These are phyloP conservation scores for Centropus unirufus DNA, from an alignment of 2,113 vertebrate species.

Conservation along the genomic window DNA sequence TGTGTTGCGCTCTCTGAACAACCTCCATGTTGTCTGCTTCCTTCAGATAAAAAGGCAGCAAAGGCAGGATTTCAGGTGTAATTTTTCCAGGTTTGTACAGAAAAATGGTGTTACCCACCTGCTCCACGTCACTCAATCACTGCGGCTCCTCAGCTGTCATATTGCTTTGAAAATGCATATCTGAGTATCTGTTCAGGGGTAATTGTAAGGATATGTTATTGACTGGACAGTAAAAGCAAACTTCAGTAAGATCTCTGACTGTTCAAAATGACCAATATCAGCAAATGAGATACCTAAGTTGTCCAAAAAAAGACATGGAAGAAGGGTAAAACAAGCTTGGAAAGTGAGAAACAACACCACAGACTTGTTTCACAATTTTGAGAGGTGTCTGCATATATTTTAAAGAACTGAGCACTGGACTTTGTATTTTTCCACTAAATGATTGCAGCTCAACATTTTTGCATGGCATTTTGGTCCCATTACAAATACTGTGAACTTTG, in stretches of 20 bases:
- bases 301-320: not conserved
- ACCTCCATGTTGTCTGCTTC: not conserved
- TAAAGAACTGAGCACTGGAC: not conserved
- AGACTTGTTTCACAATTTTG: not conserved
- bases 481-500: not conserved
- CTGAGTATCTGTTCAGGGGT: not conserved
- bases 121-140: not conserved
- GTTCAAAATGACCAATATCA: not conserved
- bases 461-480: not conserved
- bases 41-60: constrained; percentile 20
- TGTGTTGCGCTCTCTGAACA: not conserved
- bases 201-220: not conserved
- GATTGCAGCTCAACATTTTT: not conserved
- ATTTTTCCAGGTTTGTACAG: constrained; percentile 7
- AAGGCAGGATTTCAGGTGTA: constrained; percentile 36
- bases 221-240: not conserved
- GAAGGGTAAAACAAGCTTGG: not conserved
- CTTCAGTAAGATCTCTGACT: not conserved
- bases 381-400: not conserved
- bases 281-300: not conserved
- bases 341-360: not conserved
- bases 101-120: not conserved
- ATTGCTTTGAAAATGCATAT: not conserved
- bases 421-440: not conserved
- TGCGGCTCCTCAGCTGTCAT: not conserved